These are phyloP conservation scores for Micrasema minimum DNA, from an alignment of 1,140 invertebrate species.

Conservation along the genomic window DNA sequence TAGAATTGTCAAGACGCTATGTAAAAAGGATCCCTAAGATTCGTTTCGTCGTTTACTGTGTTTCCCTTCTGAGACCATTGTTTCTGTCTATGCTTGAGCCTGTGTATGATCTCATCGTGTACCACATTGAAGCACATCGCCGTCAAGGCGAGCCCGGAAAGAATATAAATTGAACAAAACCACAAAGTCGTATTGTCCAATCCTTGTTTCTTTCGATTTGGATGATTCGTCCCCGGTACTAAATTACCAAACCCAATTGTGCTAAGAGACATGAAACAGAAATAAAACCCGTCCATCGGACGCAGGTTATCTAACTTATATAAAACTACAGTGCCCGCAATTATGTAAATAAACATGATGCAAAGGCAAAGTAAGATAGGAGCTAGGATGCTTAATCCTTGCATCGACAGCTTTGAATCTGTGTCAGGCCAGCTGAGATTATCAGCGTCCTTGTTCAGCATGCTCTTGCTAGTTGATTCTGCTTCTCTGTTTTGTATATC, in stretches of 20 bases:
- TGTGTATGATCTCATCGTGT: conserved; percentile 91
- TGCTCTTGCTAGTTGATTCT: conserved; percentile 60
- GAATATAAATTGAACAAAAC: conserved; percentile 95
- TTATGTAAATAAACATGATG: conserved; percentile 86
- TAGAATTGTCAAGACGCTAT: conserved; percentile 69
- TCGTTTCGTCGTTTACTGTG: conserved; percentile 64
- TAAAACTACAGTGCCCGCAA: conserved; percentile 87
- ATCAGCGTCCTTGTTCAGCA: conserved; percentile 60
- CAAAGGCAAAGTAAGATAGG: conserved; percentile 82
- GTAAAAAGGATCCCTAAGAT: conserved; percentile 65
- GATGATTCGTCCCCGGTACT: conserved; percentile 74
- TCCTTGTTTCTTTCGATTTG: conserved; percentile 41
- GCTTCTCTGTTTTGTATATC: conserved; percentile 53
- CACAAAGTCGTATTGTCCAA: conserved; percentile 71
- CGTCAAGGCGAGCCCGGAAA: conserved; percentile 94
- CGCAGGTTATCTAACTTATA: conserved; percentile 86
- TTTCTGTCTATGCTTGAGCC: conserved; percentile 73
- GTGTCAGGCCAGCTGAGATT: conserved; percentile 68
- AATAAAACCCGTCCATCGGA: conserved; percentile 90
- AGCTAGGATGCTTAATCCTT: conserved; percentile 80
- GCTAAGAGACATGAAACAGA: conserved; percentile 93
- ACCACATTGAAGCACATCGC: conserved; percentile 98
- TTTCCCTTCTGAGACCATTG: conserved; percentile 66
- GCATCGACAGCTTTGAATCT: conserved; percentile 79
- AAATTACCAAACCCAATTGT: conserved; percentile 94